Evolutionary conservation across 2,797 vertebrate genomes (phyloP), one percentile per base, ranked within the genome.

Genomic region (Megaceryle alcyon): DNA sequence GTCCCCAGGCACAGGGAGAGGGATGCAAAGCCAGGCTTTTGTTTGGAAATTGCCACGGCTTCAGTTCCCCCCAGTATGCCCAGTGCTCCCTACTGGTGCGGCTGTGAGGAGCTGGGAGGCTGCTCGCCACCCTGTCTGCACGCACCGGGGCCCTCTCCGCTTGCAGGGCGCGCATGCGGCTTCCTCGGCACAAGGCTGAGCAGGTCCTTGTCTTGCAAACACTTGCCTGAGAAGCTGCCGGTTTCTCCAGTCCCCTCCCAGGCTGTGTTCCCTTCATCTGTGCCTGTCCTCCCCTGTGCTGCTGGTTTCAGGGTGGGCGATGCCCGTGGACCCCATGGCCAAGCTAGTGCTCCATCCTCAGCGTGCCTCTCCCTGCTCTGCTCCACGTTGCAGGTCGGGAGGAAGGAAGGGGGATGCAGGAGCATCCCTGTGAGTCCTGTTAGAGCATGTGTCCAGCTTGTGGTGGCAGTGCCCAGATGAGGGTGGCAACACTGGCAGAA

Each of bases 21-120:
- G 33, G 7, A 12, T 18, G 31, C 49, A 20, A 59, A 54, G 35
- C n/a, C n/a, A 10, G 14, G 19, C 22, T 48, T 43, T 37, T 10
- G 0, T 3, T 4, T 1, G 6, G n/a, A 43, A 37, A 8, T 7
- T 44, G 7, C 48, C 16, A n/a, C 28, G 14, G n/a, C 49, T 60
- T n/a, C 23, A 3, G 4, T n/a, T 21, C 7, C 29, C 22, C 14
- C 3, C 64, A 28, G 33, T 49, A 7, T 43, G 18, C 14, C 4
- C 63, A 16, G 22, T n/a, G 28, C n/a, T 65, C 37, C 46, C 20
- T 57, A 1, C 69, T 12, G 65, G 43, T 39, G n/a, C 31, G 64
- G 5, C 54, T 35, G 28, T 2, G 51, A 6, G 59, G 25, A 54
- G 76, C 2, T 2, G 25, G 71, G 53, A 16, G 46, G 80, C 37